Percentiles rank a stretch among this genome's conserved stretches.
Evolutionary conservation across 2,113 vertebrate genomes (phyloP).

Genomic region (Pao palembangensis): DNA sequence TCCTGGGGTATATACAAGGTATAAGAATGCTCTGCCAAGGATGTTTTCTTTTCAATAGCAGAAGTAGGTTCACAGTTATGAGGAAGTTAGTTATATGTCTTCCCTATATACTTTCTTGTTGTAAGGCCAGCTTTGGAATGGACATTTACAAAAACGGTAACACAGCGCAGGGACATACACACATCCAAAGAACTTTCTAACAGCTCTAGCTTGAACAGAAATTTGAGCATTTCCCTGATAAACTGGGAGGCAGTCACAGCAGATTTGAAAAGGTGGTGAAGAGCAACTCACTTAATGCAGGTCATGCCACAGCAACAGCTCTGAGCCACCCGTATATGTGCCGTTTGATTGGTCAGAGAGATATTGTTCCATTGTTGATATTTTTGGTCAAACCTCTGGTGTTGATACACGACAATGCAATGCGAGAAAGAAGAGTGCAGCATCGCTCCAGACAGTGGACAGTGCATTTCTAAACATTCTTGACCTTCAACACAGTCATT

Average conservation of each 20-base stretch:
- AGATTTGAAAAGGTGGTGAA: slow-evolving; percentile 54
- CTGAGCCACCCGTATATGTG: slow-evolving; percentile 44
- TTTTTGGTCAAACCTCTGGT: slow-evolving; percentile 25
- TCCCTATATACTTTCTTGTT: slow-evolving; percentile 53
- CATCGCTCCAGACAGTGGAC: slow-evolving; percentile 50
- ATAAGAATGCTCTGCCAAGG: slow-evolving; percentile 65
- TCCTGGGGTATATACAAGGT: slow-evolving; percentile 57
- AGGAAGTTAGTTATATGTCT: no score
- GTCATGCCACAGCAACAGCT: slow-evolving; percentile 60
- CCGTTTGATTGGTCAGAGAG: slow-evolving; percentile 60
- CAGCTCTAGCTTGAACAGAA: slow-evolving; percentile 58
- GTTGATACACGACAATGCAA: slow-evolving; percentile 32
- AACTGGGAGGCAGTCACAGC: slow-evolving; percentile 43
- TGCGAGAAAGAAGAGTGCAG: slow-evolving; percentile 25
- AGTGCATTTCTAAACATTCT: slow-evolving; percentile 43
- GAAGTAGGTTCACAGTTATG: slow-evolving; percentile 53
- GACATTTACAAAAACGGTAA: slow-evolving; percentile 27
- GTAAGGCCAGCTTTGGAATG: slow-evolving; percentile 55
- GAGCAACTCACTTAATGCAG: slow-evolving; percentile 54
- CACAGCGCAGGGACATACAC: slow-evolving; percentile 24
- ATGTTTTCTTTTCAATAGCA: slow-evolving; percentile 63
- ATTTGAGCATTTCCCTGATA: slow-evolving; percentile 50
- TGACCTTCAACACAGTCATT: slow-evolving; percentile 48
- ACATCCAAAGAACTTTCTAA: slow-evolving; percentile 27
- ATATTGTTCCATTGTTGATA: slow-evolving; percentile 14